Conservation (phyloP, 1,140 invertebrate species). For the Sesamia nonagrioides region DNA sequence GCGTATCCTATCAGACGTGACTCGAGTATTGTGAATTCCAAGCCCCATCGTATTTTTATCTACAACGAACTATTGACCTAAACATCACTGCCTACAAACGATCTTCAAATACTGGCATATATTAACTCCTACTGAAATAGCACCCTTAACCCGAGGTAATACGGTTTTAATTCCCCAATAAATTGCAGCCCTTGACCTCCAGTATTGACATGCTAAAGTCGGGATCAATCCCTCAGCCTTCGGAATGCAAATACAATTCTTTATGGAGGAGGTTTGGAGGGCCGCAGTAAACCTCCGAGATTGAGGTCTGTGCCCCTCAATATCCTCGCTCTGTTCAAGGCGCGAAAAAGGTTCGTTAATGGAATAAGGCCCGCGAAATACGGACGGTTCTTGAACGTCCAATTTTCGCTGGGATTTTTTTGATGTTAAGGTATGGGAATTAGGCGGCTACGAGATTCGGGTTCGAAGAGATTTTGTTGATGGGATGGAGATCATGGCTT, state of each 20-base stretch:
- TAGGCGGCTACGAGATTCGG: constrained; percentile 43
- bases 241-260: constrained; percentile 83
- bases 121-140: background rate
- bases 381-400: constrained; percentile 26
- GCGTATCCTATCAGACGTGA: no score
- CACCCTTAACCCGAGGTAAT: constrained; percentile 22
- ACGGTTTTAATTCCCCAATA: constrained; percentile 38
- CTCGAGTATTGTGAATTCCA: no score
- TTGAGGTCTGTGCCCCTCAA: constrained; percentile 67
- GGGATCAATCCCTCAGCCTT: constrained; percentile 70
- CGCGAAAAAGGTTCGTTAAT: constrained; percentile 72
- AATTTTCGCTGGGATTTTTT: constrained; percentile 42
- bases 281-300: constrained; percentile 69
- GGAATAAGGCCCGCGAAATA: constrained; percentile 68
- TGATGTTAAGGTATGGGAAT: constrained; percentile 49
- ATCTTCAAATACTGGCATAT: constrained; percentile 1
- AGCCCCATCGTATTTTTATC: background rate
- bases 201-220: constrained; percentile 74
- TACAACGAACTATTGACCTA: background rate
- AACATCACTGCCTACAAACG: constrained; percentile 13
- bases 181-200: constrained; percentile 63
- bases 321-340: constrained; percentile 69
- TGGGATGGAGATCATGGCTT: constrained; percentile 30
- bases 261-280: constrained; percentile 71
- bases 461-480: constrained; percentile 19